Base-by-base conservation (phyloP, 2,113 vertebrate genomes). In the Microcebus jonahi region DNA sequence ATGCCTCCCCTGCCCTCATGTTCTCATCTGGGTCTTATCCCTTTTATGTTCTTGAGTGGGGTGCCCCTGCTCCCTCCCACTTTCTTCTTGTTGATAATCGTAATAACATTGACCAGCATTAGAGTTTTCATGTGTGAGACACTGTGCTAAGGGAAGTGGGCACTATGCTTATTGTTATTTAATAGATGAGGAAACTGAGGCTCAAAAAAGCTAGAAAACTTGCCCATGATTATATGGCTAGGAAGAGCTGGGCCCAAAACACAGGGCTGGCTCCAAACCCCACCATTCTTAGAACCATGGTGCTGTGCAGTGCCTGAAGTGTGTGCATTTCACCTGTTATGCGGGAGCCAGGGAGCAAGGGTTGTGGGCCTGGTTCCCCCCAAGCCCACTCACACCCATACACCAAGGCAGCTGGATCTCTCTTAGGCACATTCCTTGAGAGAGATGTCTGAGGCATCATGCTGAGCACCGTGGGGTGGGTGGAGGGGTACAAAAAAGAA, bases 401-500 rank as follows among this genome's bases (percentile, higher is more conserved):
- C 88, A 55, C 17, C 27, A n/a, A 55, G 68, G 87, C 96, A 96
- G 86, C 92, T 57, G 86, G 65, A 65, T 93, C 12, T 93, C n/a
- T 96, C 82, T 61, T n/a, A 84, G 67, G 79, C 12, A 25, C 76
- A 65, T 90, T 94, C 79, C 75, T 42, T 76, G 73, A 85, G 70
- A 91, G 71, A 50, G 6, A 42, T 34, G 61, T 84, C 53, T 92
- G 55, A 85, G 63, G 61, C 79, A 18, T 85, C 23, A 5, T 92
- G 80, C 93, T 50, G 50, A 91, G 85, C n/a, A 25, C 93, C 63
- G 4, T 80, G 27, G 34, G 85, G 88, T 88, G 76, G 96, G 94
- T 83, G 87, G 93, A 75, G 73, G 70, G 88, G 27, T 39, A 63
- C 39, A 90, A n/a, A 39, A 89, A 48, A 90, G 71, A 96, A 23